phyloP scores from a whole-genome alignment of 2,797 vertebrate genomes.

The Neopelma chrysocephalum region DNA sequence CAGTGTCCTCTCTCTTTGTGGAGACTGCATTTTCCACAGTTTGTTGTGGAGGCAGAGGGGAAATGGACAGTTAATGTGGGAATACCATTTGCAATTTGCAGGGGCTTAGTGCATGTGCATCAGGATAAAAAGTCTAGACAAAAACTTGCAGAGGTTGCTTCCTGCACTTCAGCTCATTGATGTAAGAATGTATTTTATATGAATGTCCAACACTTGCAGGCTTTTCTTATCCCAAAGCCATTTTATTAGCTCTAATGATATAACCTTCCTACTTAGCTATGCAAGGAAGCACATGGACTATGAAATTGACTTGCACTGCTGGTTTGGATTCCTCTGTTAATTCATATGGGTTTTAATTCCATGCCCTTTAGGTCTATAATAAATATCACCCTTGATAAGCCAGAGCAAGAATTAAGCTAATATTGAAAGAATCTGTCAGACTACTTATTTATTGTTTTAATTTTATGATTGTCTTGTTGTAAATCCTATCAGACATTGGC shows the following conservation, averaged over 20 bases:
- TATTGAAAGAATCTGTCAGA: slow-evolving; percentile 44
- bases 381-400: slow-evolving; percentile 21
- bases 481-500: neutral
- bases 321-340: neutral
- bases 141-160: neutral
- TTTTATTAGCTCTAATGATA: neutral
- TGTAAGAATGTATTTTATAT: neutral
- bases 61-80: neutral
- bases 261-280: neutral
- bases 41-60: neutral
- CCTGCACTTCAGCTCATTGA: neutral
- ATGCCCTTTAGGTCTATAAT: slow-evolving; percentile 26
- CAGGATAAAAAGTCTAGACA: neutral
- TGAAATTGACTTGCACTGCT: neutral
- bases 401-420: slow-evolving; percentile 22
- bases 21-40: neutral
- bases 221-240: neutral
- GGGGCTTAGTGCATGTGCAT: neutral
- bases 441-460: slow-evolving; percentile 48
- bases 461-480: slow-evolving; percentile 41
- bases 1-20: neutral
- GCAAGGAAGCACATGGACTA: neutral
- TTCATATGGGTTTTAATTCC: slow-evolving; percentile 10
- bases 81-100: neutral
- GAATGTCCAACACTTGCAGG: neutral